Evolutionary conservation across 2,888 invertebrate genomes (phyloP).

Genomic region (Colostygia pectinataria): DNA sequence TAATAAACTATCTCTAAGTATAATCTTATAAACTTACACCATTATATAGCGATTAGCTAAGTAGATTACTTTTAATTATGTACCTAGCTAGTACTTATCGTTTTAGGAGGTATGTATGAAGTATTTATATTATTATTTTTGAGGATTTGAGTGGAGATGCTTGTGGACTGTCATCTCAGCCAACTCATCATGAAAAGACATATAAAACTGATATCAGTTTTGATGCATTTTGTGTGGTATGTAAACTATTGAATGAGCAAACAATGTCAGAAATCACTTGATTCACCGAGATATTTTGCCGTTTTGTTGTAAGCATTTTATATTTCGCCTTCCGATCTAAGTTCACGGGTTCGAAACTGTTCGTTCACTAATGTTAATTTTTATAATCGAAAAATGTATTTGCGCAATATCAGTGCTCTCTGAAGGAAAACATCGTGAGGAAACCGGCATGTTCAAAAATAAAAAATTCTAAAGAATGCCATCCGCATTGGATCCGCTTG

Average conservation of each 20-base stretch:
- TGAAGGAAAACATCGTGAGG: no score
- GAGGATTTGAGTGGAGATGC: slow-evolving; percentile 33
- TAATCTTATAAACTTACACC: slow-evolving; percentile 71
- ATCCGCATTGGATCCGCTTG: no score
- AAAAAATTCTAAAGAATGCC: no score
- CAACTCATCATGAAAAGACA: slow-evolving; percentile 21
- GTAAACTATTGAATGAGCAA: background rate
- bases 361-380: no score
- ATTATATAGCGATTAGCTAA: slow-evolving; percentile 66
- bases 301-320: background rate
- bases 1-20: slow-evolving; percentile 65
- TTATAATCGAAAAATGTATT: no score
- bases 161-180: slow-evolving; percentile 18
- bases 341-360: no score
- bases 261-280: slow-evolving; percentile 13
- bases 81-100: slow-evolving; percentile 27
- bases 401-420: no score
- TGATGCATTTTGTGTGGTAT: slow-evolving; percentile 26
- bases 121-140: slow-evolving; percentile 29
- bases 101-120: slow-evolving; percentile 30
- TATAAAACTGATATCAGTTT: slow-evolving; percentile 20
- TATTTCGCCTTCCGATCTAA: no score
- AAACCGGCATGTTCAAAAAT: no score
- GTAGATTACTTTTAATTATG: slow-evolving; percentile 61
- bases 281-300: slow-evolving; percentile 5